Base-by-base conservation (phyloP, 2,113 vertebrate species). In the Phylloscopus trochiloides region DNA sequence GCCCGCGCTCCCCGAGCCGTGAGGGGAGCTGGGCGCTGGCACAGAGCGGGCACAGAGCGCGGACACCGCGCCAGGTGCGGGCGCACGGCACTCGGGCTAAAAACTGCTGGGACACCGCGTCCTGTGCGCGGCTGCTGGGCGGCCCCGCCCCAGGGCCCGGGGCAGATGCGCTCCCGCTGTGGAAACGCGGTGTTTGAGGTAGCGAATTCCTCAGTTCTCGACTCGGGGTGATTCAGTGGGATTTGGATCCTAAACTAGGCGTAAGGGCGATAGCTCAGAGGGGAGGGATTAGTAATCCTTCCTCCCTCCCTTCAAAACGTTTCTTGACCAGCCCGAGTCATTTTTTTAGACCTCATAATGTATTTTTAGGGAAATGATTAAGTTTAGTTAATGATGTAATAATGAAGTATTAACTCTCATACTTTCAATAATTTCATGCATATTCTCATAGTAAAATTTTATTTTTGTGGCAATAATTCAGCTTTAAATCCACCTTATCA, bases 201-300 rank as follows among this genome's bases (percentile, higher is more conserved):
- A 6, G 62, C 9, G 43, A 28, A 24, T 28, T 16, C 32, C 11
- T 5, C 45, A 1, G 4, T 6, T 45, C 24, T 15, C 36, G 6
- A 1, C 4, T 25, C 22, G 0, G 1, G 1, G 51, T 7, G 51
- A 4, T 5, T 6, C 43, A 0, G 40, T 3, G 6, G 57, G 47
- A 12, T 14, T 28, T 15, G 3, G 61, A 45, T 4, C n/a, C 42
- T 12, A 2, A 58, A 4, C 7, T 0, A 12, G 52, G 67, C 80
- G 34, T 11, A 1, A 8, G 1, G 28, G 1, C 4, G 34, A 31
- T 5, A 7, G 19, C 1, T 45, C 52, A 3, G 21, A 18, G 31
- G 9, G 4, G 7, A 28, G 25, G 36, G 17, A 1, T 26, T 28
- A 1, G 5, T 43, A 25, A 7, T 32, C 24, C 38, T 55, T 11